These are phyloP conservation scores for Excalfactoria chinensis DNA, from an alignment of 2,113 vertebrate genomes.

Conservation along the genomic window DNA sequence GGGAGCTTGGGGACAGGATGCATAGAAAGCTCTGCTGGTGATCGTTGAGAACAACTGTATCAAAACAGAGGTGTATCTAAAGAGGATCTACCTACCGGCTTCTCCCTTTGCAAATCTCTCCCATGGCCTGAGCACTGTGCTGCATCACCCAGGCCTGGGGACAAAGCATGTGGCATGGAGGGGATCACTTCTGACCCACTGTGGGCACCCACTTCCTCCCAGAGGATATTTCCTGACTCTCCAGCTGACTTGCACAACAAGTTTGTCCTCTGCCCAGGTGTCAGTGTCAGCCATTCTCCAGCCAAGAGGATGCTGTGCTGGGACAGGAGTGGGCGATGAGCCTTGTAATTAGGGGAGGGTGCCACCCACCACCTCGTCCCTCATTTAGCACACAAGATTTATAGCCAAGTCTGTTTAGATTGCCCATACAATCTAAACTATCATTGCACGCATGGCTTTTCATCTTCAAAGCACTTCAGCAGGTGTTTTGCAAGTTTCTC, in stretches of 20 bases:
- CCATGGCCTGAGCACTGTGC: background rate
- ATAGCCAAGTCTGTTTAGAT: background rate
- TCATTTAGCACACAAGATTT: background rate
- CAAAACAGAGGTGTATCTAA: background rate
- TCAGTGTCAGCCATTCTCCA: background rate
- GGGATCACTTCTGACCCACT: background rate
- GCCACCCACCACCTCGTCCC: background rate
- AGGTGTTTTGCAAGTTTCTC: conserved; percentile 4
- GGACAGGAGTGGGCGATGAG: background rate
- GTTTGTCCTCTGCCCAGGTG: conserved; percentile 18
- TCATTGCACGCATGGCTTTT: background rate
- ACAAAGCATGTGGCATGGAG: background rate
- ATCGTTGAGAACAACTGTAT: background rate
- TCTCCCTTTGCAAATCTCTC: background rate
- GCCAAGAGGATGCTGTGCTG: conserved; percentile 9
- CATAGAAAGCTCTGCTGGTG: background rate
- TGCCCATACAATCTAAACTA: background rate
- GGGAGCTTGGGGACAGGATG: background rate
- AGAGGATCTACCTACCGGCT: background rate
- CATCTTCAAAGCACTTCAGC: conserved; percentile 5
- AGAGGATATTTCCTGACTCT: background rate
- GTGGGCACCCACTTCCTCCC: background rate
- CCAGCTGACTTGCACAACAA: background rate
- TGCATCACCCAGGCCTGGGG: background rate
- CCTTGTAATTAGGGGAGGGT: conserved; percentile 26